Percentiles rank a stretch among this genome's conserved stretches.
These are phyloP conservation scores for Chionomys nivalis DNA, from an alignment of 2,113 vertebrate genomes.

Conservation along the genomic window DNA sequence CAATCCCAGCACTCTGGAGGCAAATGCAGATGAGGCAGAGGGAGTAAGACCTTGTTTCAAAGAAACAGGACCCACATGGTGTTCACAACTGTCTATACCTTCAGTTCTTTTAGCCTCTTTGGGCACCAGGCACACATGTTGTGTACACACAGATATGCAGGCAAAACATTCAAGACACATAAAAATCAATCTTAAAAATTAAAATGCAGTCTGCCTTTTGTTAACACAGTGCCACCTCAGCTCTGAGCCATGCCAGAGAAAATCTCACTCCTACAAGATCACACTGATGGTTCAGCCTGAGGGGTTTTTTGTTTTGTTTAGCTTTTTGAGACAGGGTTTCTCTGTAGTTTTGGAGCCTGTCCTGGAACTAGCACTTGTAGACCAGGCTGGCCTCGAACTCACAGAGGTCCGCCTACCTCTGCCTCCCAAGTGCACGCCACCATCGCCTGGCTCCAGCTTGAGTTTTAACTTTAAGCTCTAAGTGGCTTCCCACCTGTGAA, in stretches of 20 bases:
- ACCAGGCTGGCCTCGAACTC: no score
- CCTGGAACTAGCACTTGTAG: no score
- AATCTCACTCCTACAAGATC: background rate
- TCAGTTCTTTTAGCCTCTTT: background rate
- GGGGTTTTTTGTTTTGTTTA: no score
- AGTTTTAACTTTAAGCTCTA: constrained; percentile 34
- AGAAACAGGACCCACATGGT: background rate
- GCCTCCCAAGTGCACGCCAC: no score
- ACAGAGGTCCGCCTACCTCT: no score
- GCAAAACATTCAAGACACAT: background rate
- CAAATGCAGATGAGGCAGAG: background rate
- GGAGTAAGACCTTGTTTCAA: background rate
- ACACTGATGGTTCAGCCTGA: background rate
- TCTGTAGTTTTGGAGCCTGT: no score
- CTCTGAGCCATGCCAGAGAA: constrained; percentile 1
- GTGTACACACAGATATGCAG: background rate
- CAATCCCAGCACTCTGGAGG: background rate
- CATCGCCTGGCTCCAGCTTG: background rate
- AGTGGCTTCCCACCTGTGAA: background rate
- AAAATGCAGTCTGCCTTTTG: constrained; percentile 41
- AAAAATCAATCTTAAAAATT: background rate
- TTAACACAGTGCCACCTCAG: background rate
- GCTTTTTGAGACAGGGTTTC: no score
- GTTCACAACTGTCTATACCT: background rate
- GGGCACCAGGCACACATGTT: background rate